Conservation (phyloP, 1,140 invertebrate genomes). For the Triops cancriformis region DNA sequence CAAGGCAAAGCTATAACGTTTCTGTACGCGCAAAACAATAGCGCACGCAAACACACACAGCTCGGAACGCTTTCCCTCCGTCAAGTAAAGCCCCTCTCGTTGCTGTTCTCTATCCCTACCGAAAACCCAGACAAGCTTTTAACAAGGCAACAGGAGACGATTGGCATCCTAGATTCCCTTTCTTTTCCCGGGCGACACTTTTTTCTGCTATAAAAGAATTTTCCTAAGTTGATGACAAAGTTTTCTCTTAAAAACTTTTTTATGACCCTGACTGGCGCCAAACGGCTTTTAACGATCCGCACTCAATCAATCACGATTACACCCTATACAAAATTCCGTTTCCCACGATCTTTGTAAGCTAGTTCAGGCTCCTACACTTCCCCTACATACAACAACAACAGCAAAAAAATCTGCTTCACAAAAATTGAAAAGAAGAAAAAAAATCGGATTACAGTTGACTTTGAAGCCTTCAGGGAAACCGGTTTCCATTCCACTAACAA, state of each 20-base stretch:
- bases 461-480: neutral
- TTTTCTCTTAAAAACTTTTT: constrained; percentile 2
- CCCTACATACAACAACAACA: neutral
- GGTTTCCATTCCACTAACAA: neutral
- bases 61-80: too few relatives aligned
- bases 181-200: neutral
- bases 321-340: neutral
- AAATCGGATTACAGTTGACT: neutral
- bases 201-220: constrained; percentile 7
- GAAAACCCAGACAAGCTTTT: neutral
- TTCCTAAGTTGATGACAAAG: constrained; percentile 11
- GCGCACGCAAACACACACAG: neutral
- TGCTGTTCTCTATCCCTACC: neutral
- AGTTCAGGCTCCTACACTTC: neutral
- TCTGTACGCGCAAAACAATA: neutral
- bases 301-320: constrained; percentile 14
- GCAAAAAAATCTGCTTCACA: neutral
- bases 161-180: neutral
- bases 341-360: neutral
- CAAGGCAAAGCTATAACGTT: neutral
- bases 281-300: constrained; percentile 13
- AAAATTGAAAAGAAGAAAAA: neutral
- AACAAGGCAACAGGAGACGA: constrained; percentile 3
- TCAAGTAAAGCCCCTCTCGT: too few relatives aligned
- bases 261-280: constrained; percentile 4